A percentile compares a stretch with the other conserved stretches of the same genome.
phyloP scores from a whole-genome alignment of 2,113 vertebrate genomes.

The Pseudorectes ferrugineus region DNA sequence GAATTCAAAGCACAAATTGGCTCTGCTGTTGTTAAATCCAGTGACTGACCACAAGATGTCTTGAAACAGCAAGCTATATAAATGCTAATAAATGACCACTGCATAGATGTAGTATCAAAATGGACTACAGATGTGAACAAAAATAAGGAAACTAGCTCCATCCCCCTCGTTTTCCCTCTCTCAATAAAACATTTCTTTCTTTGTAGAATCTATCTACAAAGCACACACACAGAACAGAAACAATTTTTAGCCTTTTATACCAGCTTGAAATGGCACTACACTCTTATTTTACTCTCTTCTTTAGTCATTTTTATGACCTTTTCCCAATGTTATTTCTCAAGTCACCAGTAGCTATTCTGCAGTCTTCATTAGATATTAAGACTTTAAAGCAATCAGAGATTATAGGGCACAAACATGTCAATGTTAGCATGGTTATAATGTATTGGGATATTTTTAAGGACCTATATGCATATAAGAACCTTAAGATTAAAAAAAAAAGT shows the following conservation, averaged over 20 bases:
- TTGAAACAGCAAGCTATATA: constrained; percentile 6
- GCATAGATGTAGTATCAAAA: neutral
- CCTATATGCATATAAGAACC: neutral
- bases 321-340: neutral
- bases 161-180: neutral
- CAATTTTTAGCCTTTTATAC: neutral
- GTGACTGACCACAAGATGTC: neutral
- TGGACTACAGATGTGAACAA: neutral
- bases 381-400: neutral
- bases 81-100: constrained; percentile 24
- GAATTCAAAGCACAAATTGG: neutral
- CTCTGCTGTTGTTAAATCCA: neutral
- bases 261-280: neutral
- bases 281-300: neutral
- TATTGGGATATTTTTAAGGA: neutral
- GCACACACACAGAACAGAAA: neutral
- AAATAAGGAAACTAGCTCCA: neutral
- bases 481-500: neutral
- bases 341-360: neutral
- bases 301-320: neutral
- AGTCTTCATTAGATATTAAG: neutral
- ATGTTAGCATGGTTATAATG: neutral
- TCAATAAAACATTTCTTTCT: neutral
- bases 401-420: neutral
- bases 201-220: neutral